Evolutionary conservation across 92 coral and sea anemone species (phyloP), one percentile per base, ranked within the genome.

Genomic region (Paragorgia papillata): DNA sequence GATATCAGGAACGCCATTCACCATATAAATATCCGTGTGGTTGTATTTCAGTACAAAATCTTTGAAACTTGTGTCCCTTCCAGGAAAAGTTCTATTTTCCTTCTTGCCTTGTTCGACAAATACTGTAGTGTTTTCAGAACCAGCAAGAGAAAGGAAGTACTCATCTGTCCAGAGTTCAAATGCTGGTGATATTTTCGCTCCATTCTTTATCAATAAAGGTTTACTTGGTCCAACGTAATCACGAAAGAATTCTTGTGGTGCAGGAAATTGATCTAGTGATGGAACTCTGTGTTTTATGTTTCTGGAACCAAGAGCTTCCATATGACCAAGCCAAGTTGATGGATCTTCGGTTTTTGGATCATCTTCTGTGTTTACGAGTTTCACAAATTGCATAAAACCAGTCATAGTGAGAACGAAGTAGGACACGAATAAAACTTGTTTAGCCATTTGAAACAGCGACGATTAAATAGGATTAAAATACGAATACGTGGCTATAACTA

Each of bases 71-170:
- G 85, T 62, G n/a, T 91, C 85, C 33, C 56, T 32, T 8, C 85
- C 85, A 12, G 97, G 92, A 13, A 76, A 69, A 0, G 90, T 95
- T 58, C 99, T 86, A 58, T 91, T 89, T 61, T 95, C 99, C 58
- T 95, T 95, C 79, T 95, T 95, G 26, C 99, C 85, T 56, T 90
- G 89, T 75, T 95, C 99, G 10, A 92, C 97, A 20, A 79, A 57
- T 40, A 95, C 63, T 0, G 73, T 57, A 1, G 84, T 57, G 43
- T 80, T 68, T 0, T 83, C 89, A 7, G 99, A 82, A 69, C 90
- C 95, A 8, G 90, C 82, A 14, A 82, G 10, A 4, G 95, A 81
- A 56, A 71, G 71, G 82, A 95, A 91, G 56, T 95, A 95, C 4
- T 88, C 97, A 61, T 95, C 99, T 0, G 86, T 86, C 99, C 99